Base-by-base conservation (phyloP, 2,797 vertebrate species). In the Oreochromis grahami region DNA sequence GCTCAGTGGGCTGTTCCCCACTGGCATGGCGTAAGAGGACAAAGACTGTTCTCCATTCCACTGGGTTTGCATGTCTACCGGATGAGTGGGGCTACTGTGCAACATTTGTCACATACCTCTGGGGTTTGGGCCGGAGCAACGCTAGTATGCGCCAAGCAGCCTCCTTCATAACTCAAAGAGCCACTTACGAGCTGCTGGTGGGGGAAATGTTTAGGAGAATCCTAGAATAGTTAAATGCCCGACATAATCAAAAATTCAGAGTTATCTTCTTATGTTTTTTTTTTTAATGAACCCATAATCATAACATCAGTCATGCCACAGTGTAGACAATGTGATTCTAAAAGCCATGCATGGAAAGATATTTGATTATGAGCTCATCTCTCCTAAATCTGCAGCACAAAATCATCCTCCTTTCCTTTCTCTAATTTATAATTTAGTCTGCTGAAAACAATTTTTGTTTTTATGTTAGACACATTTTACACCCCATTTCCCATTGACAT, bases 81-180 rank as follows among this genome's bases (percentile, higher is more conserved):
- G 83, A 90, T 90, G 91, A 91, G 86, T 88, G 91, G 76, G 89
- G 88, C 78, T 85, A 84, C 86, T 55, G 77, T 77, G 84, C 79
- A 90, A 85, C 90, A 92, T 93, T 94, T 89, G 89, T 92, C 91
- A 92, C 88, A 82, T 80, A 84, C 88, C 89, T 93, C 87, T 84
- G 89, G 88, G 89, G 77, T 89, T 90, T 90, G 80, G 45, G 83
- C 58, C 68, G 50, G 80, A 89, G 88, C 63, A 29, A 89, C 12
- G 43, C 51, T 74, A 83, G 79, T 41, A 78, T 83, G 79, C 32
- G 41, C 68, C 86, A 79, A 83, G 56, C 56, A 81, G 76, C 58
- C 74, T 68, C 77, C 87, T 43, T 77, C 81, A 89, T 86, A 84
- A 84, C 84, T 87, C 84, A 89, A n/a, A 70, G 14, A 74, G 78